Evolutionary conservation across 2,797 vertebrate species (phyloP).

Genomic region (Sebastes cheni): DNA sequence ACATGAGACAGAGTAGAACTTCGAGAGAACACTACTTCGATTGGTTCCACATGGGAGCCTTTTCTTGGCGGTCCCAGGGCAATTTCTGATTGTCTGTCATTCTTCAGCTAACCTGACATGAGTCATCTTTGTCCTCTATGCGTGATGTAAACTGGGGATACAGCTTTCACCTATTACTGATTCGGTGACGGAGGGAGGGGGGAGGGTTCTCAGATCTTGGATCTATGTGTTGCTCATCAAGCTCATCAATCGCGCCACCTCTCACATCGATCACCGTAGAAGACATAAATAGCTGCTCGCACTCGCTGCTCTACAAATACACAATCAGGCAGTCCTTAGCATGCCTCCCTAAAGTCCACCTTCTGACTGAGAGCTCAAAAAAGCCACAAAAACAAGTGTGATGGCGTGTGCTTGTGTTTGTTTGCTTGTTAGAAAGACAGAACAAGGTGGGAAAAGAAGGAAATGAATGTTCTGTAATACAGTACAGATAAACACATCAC

Average conservation of each 20-base stretch:
- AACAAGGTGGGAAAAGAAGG: background rate
- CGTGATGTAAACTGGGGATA: background rate
- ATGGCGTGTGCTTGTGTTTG: background rate
- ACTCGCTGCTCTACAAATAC: conserved; percentile 31
- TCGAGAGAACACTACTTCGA: background rate
- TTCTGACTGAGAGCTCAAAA: conserved; percentile 43
- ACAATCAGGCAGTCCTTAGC: conserved; percentile 47
- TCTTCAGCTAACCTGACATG: background rate
- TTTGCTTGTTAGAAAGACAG: background rate
- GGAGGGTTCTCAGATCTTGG: conserved; percentile 10
- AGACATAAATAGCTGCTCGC: conserved; percentile 55
- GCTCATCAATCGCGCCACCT: background rate
- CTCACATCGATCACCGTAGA: conserved; percentile 39
- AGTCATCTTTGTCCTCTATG: background rate
- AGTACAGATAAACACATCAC: background rate
- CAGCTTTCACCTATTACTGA: background rate
- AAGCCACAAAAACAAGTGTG: conserved; percentile 17
- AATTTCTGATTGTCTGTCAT: conserved; percentile 16
- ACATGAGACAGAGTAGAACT: background rate
- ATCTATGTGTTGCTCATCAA: conserved; percentile 46
- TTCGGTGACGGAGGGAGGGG: background rate
- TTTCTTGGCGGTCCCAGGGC: background rate
- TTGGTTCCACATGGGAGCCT: conserved; percentile 12
- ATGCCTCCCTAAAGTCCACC: conserved; percentile 36
- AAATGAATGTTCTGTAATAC: background rate